These are phyloP conservation scores for Amblyraja radiata DNA, from an alignment of 2,797 vertebrate species.

Conservation along the genomic window DNA sequence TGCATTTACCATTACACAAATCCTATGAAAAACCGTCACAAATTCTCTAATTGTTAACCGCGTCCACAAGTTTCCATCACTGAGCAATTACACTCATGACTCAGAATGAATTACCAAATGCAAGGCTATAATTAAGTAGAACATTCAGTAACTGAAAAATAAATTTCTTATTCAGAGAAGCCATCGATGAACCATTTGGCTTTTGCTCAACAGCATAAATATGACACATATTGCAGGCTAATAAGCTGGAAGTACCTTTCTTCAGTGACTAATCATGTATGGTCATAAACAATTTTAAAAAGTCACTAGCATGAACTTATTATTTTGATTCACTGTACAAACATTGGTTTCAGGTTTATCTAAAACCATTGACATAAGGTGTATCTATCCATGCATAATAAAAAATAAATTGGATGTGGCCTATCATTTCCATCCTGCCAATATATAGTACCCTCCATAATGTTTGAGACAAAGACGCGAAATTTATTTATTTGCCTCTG, in stretches of 20 bases:
- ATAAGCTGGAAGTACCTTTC: not conserved
- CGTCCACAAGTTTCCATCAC: not conserved
- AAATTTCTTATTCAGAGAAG: constrained; percentile 16
- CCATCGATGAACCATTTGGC: not conserved
- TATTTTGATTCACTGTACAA: not conserved
- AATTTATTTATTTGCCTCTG: too few relatives aligned
- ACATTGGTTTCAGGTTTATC: not conserved
- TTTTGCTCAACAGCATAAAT: not conserved
- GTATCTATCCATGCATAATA: not conserved
- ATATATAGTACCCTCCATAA: too few relatives aligned
- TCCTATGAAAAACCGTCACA: constrained; percentile 1
- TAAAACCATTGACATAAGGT: not conserved
- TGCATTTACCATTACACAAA: not conserved
- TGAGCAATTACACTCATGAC: not conserved
- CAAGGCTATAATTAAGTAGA: constrained; percentile 20
- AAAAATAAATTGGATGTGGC: not conserved
- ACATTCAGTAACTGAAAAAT: constrained; percentile 23
- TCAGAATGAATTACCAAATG: constrained; percentile 16
- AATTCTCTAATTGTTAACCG: not conserved
- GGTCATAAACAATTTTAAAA: not conserved
- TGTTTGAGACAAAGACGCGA: too few relatives aligned
- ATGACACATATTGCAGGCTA: not conserved
- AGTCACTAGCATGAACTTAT: not conserved
- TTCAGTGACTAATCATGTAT: not conserved
- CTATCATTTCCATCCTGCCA: not conserved